phyloP scores from a whole-genome alignment of 2,113 vertebrate genomes.

The Capricornis sumatraensis region DNA sequence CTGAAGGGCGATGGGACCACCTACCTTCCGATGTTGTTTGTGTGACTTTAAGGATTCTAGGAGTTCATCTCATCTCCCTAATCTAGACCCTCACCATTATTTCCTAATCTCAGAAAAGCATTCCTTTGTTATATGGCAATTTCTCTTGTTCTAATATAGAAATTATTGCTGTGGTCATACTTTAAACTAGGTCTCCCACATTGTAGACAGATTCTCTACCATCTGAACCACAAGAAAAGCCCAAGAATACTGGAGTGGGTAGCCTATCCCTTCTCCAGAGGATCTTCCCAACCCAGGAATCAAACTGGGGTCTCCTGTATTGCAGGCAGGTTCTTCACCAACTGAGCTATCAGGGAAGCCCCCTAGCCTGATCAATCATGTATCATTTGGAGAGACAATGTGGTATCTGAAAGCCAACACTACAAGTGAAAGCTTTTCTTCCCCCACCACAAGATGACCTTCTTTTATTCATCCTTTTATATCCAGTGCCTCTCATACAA shows the following conservation, averaged over 20 bases:
- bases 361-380: background rate
- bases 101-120: background rate
- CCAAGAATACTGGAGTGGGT: background rate
- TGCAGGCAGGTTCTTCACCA: background rate
- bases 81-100: background rate
- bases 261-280: background rate
- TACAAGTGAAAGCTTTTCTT: background rate
- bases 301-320: fast-evolving
- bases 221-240: background rate
- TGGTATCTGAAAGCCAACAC: background rate
- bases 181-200: background rate
- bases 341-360: background rate
- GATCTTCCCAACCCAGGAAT: background rate
- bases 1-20: background rate
- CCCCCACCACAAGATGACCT: background rate
- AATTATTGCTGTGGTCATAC: background rate
- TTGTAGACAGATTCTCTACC: background rate
- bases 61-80: background rate
- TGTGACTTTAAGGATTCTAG: background rate
- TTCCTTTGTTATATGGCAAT: background rate
- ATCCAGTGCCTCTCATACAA: background rate
- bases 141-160: background rate
- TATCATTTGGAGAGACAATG: background rate
- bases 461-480: background rate
- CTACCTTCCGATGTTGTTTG: background rate